These are phyloP conservation scores for Prietella phreatophila DNA, from an alignment of 2,113 vertebrate genomes.

Conservation along the genomic window DNA sequence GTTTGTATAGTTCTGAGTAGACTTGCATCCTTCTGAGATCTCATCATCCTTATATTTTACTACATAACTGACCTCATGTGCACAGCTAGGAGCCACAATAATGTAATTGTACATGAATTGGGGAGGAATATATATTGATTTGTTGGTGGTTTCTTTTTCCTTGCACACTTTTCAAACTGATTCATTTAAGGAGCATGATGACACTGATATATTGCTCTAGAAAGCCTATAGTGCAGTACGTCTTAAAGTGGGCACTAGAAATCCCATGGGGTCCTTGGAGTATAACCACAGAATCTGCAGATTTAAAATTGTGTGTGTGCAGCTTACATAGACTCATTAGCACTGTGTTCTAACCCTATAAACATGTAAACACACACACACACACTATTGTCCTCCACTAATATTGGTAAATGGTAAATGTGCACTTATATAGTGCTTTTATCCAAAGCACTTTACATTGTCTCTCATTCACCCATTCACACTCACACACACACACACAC, in stretches of 20 bases:
- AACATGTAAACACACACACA: too few relatives aligned
- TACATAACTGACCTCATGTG: conserved; percentile 37
- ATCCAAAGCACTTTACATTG: too few relatives aligned
- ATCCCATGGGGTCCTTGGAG: background rate
- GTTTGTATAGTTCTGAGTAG: conserved; percentile 9
- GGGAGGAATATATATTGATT: background rate
- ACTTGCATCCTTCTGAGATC: conserved; percentile 33
- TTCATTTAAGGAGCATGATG: conserved; percentile 12
- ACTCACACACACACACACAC: too few relatives aligned
- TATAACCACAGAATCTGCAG: background rate
- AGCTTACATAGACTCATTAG: too few relatives aligned
- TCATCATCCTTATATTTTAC: background rate
- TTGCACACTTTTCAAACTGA: background rate
- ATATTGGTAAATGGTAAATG: too few relatives aligned
- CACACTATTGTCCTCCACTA: too few relatives aligned
- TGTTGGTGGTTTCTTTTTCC: background rate
- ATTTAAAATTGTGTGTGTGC: background rate
- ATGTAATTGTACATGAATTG: conserved; percentile 9
- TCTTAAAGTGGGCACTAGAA: background rate
- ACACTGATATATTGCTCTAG: conserved; percentile 3
- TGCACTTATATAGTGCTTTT: too few relatives aligned
- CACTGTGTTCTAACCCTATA: too few relatives aligned
- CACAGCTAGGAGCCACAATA: conserved; percentile 18
- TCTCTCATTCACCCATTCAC: too few relatives aligned
- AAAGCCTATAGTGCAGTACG: background rate